A percentile compares a stretch with the other conserved stretches of the same genome.
Conservation (phyloP, 2,113 vertebrate genomes). For the Tretioscincus oriximinensis region DNA sequence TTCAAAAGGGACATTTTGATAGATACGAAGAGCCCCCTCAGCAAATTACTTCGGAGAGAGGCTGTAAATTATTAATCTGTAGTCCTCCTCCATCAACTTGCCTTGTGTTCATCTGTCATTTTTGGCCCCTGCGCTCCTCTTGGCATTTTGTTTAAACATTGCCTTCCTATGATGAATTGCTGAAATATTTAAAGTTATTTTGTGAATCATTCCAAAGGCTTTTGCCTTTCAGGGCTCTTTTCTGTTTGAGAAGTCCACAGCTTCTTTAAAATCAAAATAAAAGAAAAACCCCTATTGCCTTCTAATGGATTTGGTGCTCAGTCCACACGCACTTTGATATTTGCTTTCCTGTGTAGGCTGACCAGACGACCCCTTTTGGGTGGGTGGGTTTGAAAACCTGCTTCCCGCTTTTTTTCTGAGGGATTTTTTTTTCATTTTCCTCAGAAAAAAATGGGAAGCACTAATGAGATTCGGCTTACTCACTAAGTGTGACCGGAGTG, state of each 20-base stretch:
- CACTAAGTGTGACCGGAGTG: too few species aligned
- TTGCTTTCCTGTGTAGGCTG: not conserved
- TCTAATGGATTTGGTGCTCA: not conserved
- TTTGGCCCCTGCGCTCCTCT: not conserved
- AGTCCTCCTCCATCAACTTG: slow-evolving; percentile 37
- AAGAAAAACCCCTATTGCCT: too few species aligned
- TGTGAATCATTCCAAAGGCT: slow-evolving; percentile 8
- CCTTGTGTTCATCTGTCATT: slow-evolving; percentile 36
- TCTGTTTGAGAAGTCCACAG: not conserved
- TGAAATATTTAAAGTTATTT: slow-evolving; percentile 19
- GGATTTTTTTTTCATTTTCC: too few species aligned
- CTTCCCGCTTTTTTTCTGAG: too few species aligned
- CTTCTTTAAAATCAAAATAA: too few species aligned
- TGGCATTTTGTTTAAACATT: slow-evolving; percentile 33
- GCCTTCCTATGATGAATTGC: slow-evolving; percentile 18
- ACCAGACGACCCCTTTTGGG: too few species aligned
- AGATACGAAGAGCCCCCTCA: slow-evolving; percentile 21
- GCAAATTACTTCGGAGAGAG: slow-evolving; percentile 17
- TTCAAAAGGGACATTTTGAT: slow-evolving; percentile 29
- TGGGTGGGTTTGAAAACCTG: too few species aligned
- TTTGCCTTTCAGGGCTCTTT: not conserved
- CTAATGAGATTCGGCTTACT: too few species aligned
- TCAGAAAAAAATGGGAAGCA: too few species aligned
- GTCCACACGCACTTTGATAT: not conserved
- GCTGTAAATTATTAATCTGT: slow-evolving; percentile 48